Evolutionary conservation across 2,888 invertebrate genomes (phyloP), one percentile per base, ranked within the genome.

Genomic region (Noctua pronuba): DNA sequence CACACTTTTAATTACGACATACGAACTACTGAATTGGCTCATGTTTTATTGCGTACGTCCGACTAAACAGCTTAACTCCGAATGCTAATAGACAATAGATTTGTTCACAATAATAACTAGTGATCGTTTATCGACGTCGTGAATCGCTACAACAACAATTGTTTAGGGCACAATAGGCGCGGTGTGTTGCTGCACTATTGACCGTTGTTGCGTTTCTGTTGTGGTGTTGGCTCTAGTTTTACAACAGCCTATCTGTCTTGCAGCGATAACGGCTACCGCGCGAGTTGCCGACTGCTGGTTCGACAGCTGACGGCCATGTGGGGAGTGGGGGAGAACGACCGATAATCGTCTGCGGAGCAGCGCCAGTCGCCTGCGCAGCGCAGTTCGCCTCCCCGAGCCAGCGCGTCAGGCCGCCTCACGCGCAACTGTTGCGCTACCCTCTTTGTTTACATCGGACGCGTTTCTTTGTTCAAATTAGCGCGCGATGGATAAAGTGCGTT

Each of bases 361-460:
- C 64, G 64, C 82, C 88, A 88, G 87, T 76, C 88, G 87, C 89
- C 78, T 83, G 85, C 86, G 87, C 85, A 81, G 64, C 77, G 82
- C 88, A 89, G 89, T 90, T 86, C 86, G 86, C 86, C 90, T 89
- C 89, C 75, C 78, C 80, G 79, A 85, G 87, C 85, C 88, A 82
- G 84, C 86, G 91, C 91, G 93, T 86, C 86, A 87, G 92, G 90
- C 91, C 90, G 90, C 87, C 84, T 38, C 24, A 38, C 74, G 90
- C 87, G 89, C 80, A 80, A 84, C 81, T 83, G 82, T 73, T 71
- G 86, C 88, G 84, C 80, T 31, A 73, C 46, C 35, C 44, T 88
- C 94, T 95, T 95, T 96, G 94, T 95, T 95, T 94, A 94, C 93
- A 90, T 90, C 84, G 79, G 87, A 88, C 88, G 90, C 93, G 93